Base-by-base conservation (phyloP, 2,113 vertebrate genomes). In the Carassius carassius region DNA sequence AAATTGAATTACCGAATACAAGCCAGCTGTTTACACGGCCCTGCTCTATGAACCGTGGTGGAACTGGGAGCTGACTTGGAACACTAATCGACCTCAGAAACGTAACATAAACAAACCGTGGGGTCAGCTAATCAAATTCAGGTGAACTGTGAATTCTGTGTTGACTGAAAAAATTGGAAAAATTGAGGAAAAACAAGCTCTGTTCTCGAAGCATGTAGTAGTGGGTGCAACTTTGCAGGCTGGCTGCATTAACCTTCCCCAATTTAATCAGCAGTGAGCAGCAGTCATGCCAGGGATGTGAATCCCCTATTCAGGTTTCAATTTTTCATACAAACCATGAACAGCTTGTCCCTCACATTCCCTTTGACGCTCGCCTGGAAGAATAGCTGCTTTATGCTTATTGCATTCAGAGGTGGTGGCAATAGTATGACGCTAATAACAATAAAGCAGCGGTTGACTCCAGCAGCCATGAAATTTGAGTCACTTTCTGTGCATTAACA, bases 1-100 rank as follows among this genome's bases (percentile, higher is more conserved):
- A 89, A 91, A 94, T 93, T 69, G 4, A 89, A 93, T 94, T 89
- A 92, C 21, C 44, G 54, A 85, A 85, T 81, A 91, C 90, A 90
- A 86, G 88, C 89, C 87, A 91, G 89, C 87, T 91, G 90, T 91
- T 92, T 90, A 88, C 87, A 83, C 85, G 86, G 81, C 65, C 87
- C 74, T 84, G 78, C 63, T 85, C 74, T 62, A 76, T 83, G 73
- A 90, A 89, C 90, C 84, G 75, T 29, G 41, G 60, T 25, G 4
- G 14, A 21, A 80, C 47, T 54, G 51, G 49, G 51, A 77, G 49
- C 47, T 29, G 14, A 65, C 60, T 79, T 49, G 62, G 85, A 89
- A 88, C 63, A 78, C 62, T 35, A 78, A n/a, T 85, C 82, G 81
- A 63, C 80, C 56, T 16, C 79, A 85, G 73, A 87, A 85, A 89